Evolutionary conservation across 2,888 invertebrate species (phyloP).

Genomic region (Erynnis tages): DNA sequence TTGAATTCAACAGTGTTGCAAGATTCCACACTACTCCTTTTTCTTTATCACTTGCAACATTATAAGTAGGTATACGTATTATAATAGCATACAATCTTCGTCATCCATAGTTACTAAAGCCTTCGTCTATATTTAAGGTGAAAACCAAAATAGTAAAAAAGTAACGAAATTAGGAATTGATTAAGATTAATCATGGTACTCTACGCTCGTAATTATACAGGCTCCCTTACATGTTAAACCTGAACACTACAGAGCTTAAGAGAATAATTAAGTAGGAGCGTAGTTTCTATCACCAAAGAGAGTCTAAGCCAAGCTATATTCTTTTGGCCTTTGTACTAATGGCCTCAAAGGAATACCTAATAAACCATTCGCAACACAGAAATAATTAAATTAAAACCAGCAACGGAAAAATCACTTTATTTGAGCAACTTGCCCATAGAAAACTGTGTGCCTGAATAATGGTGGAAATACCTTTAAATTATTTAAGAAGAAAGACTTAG

Average conservation of each 20-base stretch:
- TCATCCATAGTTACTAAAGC: no score
- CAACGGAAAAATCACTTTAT: background rate
- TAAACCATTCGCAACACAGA: conserved; percentile 18
- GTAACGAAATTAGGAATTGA: conserved; percentile 2
- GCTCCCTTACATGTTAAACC: conserved; percentile 13
- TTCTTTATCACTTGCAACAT: no score
- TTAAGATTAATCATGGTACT: background rate
- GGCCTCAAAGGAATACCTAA: conserved; percentile 24
- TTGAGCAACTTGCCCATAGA: background rate
- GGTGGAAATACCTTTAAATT: no score
- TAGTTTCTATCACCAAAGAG: conserved; percentile 21
- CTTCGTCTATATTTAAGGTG: no score
- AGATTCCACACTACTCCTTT: no score
- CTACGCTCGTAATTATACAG: conserved; percentile 3
- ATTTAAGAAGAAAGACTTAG: no score
- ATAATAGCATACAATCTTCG: no score
- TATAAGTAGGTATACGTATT: no score
- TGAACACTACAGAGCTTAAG: conserved; percentile 14
- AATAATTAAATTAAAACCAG: conserved; percentile 11
- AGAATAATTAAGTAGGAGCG: conserved; percentile 26
- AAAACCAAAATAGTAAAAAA: conserved; percentile 35
- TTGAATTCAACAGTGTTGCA: no score
- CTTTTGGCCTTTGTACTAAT: conserved; percentile 24
- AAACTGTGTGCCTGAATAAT: no score
- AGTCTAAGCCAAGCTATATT: conserved; percentile 18